Percentiles rank a stretch among this genome's conserved stretches.
Conservation (phyloP, 37 sponge, comb jelly and placozoan species). For the Beroe forskalii region DNA sequence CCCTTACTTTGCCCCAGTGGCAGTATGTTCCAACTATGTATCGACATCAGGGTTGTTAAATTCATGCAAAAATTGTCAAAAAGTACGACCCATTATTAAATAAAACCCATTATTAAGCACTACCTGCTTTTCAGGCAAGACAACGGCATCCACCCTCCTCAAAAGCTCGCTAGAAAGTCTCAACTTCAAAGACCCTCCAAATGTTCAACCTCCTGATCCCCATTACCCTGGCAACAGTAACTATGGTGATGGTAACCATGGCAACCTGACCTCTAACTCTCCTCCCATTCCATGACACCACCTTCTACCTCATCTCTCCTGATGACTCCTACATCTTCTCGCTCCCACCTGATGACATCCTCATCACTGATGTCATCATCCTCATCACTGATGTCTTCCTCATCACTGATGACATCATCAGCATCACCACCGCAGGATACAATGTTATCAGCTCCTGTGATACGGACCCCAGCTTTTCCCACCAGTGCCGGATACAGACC, state of each 20-base stretch:
- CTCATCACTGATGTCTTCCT: not conserved
- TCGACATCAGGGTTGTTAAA: no score
- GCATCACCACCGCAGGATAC: not conserved
- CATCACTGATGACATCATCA: not conserved
- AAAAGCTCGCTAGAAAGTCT: not conserved
- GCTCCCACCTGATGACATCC: not conserved
- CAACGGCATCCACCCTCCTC: not conserved
- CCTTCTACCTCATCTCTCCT: not conserved
- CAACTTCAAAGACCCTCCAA: not conserved
- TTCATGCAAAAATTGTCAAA: no score
- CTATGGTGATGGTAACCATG: no score
- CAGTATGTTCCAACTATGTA: no score
- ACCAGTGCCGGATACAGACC: conserved; percentile 14
- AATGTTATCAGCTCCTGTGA: not conserved
- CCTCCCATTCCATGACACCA: not conserved
- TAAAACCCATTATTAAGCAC: not conserved
- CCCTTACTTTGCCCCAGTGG: no score
- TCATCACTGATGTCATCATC: no score
- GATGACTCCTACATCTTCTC: not conserved
- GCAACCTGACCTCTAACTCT: not conserved
- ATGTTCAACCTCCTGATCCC: no score
- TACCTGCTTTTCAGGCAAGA: not conserved
- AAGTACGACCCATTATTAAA: no score
- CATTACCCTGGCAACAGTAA: not conserved
- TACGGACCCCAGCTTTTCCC: conserved; percentile 5